A percentile compares a stretch with the other conserved stretches of the same genome.
Conservation (phyloP, 2,888 invertebrate species). For the Ectropis crepuscularia region DNA sequence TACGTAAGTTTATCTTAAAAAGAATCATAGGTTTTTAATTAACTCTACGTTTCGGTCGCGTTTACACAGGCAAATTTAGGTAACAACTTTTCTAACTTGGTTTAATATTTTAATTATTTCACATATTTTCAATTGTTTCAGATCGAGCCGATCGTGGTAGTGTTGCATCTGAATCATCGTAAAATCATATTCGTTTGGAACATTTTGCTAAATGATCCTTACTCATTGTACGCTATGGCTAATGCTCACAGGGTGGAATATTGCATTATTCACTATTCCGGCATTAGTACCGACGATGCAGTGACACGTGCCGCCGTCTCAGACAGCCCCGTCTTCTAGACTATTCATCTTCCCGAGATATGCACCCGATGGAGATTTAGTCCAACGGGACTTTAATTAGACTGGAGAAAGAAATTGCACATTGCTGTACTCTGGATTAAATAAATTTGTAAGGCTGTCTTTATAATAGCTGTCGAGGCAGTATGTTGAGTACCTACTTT, state of each 20-base stretch:
- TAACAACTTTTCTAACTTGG: too few relatives aligned
- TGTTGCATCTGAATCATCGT: too few relatives aligned
- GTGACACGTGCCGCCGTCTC: conserved; percentile 30
- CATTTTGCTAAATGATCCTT: not conserved
- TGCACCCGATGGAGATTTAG: conserved; percentile 18
- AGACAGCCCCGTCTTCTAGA: conserved; percentile 11
- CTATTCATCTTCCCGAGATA: conserved; percentile 27
- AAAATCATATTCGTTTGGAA: not conserved
- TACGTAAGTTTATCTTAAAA: too few relatives aligned
- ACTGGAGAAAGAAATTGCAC: conserved; percentile 8
- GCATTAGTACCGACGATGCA: conserved; percentile 43
- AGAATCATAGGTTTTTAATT: too few relatives aligned
- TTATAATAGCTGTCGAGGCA: not conserved
- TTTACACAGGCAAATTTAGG: too few relatives aligned
- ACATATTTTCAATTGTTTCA: too few relatives aligned
- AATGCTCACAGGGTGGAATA: conserved; percentile 10
- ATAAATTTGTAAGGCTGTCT: not conserved
- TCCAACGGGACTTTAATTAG: conserved; percentile 3
- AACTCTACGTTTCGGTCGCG: too few relatives aligned
- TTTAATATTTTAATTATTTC: too few relatives aligned
- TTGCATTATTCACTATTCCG: conserved; percentile 57
- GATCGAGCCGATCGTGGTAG: too few relatives aligned
- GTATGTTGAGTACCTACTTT: not conserved
- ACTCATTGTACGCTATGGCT: conserved; percentile 3
- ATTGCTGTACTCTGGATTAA: not conserved